These are phyloP conservation scores for Pseudopodoces humilis DNA, from an alignment of 2,113 vertebrate species.

Conservation along the genomic window DNA sequence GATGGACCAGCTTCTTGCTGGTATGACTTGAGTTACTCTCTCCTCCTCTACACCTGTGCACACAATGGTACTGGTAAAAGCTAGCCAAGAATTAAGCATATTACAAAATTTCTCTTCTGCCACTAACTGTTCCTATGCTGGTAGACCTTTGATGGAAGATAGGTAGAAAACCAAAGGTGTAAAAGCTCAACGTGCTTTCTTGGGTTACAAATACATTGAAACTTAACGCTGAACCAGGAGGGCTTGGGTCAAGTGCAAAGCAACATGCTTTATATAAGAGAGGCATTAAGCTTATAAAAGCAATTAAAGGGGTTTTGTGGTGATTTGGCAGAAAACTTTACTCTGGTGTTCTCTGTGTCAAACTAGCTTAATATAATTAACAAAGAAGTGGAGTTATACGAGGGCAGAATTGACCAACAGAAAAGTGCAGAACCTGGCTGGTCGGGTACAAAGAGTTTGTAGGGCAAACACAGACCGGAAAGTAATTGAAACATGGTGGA, in stretches of 20 bases:
- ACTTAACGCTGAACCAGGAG: not conserved
- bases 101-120: not conserved
- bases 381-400: not conserved
- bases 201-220: not conserved
- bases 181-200: not conserved
- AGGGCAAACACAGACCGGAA: not conserved
- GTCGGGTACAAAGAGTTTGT: not conserved
- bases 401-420: not conserved
- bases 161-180: not conserved
- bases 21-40: not conserved
- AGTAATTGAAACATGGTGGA: not conserved
- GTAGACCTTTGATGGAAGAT: not conserved
- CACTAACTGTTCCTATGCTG: not conserved
- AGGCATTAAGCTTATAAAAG: not conserved
- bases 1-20: not conserved
- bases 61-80: not conserved
- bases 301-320: not conserved
- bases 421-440: not conserved
- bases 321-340: conserved; percentile 15
- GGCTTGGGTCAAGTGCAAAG: not conserved
- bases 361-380: conserved; percentile 1
- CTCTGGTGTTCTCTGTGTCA: not conserved
- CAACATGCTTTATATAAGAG: not conserved
- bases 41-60: rapidly evolving
- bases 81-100: not conserved